Evolutionary conservation across 1,140 invertebrate species (phyloP).

Genomic region (Calycopis cecrops): DNA sequence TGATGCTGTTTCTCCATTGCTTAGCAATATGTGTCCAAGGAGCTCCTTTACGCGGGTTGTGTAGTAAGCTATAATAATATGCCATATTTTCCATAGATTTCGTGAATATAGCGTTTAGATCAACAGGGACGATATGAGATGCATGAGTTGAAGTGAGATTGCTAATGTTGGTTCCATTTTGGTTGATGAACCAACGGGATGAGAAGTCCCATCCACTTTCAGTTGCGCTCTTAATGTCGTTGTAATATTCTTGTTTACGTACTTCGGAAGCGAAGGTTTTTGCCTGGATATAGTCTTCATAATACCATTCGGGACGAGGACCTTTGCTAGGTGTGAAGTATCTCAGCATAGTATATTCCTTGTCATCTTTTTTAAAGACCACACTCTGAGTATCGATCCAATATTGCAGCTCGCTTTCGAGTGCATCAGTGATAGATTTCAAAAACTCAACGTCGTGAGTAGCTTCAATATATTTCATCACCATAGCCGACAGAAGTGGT

Average conservation of each 20-base stretch:
- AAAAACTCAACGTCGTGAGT: conserved; percentile 82
- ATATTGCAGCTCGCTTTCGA: conserved; percentile 83
- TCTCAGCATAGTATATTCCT: conserved; percentile 76
- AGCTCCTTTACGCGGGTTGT: conserved; percentile 38
- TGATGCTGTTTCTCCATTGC: conserved; percentile 74
- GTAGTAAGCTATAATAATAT: conserved; percentile 33
- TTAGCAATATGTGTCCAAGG: conserved; percentile 77
- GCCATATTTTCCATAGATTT: conserved; percentile 13
- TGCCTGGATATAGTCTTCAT: conserved; percentile 72
- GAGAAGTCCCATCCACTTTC: conserved; percentile 17
- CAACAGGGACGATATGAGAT: conserved; percentile 10
- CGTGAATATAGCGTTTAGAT: conserved; percentile 14
- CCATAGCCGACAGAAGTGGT: conserved; percentile 88
- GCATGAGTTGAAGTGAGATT: conserved; percentile 3
- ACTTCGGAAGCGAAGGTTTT: conserved; percentile 48
- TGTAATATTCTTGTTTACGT: conserved; percentile 45
- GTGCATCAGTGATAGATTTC: conserved; percentile 70
- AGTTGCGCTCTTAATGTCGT: conserved; percentile 12
- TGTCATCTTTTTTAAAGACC: conserved; percentile 72
- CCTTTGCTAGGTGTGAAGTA: conserved; percentile 75
- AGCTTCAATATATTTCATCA: conserved; percentile 79
- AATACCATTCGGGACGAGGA: conserved; percentile 89
- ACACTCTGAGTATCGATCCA: conserved; percentile 78
- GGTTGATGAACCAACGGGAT: conserved; percentile 13
- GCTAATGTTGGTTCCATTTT: conserved; percentile 13